Percentiles rank a stretch among this genome's conserved stretches.
Evolutionary conservation across 2,888 invertebrate genomes (phyloP).

Genomic region (Drosophila lutescens): DNA sequence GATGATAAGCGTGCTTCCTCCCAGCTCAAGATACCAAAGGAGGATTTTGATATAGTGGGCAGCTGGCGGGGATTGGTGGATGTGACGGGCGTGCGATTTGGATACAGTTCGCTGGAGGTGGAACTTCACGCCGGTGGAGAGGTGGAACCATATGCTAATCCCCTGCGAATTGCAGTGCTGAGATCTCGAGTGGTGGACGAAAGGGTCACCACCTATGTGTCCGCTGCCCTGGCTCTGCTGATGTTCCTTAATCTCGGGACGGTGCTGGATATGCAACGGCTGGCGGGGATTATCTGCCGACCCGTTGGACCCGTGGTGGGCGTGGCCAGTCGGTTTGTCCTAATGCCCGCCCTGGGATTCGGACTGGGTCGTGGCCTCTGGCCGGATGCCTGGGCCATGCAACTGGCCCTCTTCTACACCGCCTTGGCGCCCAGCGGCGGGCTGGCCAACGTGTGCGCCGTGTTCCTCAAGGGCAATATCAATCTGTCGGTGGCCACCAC

Average conservation of each 20-base stretch:
- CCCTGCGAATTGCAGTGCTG: slow-evolving; percentile 44
- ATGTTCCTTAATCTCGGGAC: slow-evolving; percentile 95
- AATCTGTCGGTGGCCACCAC: slow-evolving; percentile 97
- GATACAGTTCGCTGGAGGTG: slow-evolving; percentile 55
- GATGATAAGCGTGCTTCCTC: slow-evolving; percentile 26
- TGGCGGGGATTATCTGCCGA: slow-evolving; percentile 87
- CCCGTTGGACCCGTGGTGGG: slow-evolving; percentile 92
- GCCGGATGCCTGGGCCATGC: slow-evolving; percentile 87
- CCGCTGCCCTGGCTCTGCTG: slow-evolving; percentile 89
- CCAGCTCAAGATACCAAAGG: slow-evolving; percentile 4
- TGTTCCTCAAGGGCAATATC: slow-evolving; percentile 94
- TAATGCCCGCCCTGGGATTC: slow-evolving; percentile 90
- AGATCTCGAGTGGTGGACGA: slow-evolving; percentile 83
- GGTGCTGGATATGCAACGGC: slow-evolving; percentile 90
- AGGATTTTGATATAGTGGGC: slow-evolving; percentile 13
- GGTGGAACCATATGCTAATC: slow-evolving; percentile 15
- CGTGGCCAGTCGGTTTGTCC: slow-evolving; percentile 89
- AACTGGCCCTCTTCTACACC: slow-evolving; percentile 92
- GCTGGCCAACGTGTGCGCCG: slow-evolving; percentile 96
- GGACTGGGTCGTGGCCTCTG: slow-evolving; percentile 85
- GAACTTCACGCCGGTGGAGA: slow-evolving; percentile 29
- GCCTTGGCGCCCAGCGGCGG: slow-evolving; percentile 95
- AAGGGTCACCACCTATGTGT: slow-evolving; percentile 88
- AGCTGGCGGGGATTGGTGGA: slow-evolving; percentile 56
- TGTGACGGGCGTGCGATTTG: slow-evolving; percentile 51